These are phyloP conservation scores for Crotalus tigris DNA, from an alignment of 2,113 vertebrate species.

Conservation along the genomic window DNA sequence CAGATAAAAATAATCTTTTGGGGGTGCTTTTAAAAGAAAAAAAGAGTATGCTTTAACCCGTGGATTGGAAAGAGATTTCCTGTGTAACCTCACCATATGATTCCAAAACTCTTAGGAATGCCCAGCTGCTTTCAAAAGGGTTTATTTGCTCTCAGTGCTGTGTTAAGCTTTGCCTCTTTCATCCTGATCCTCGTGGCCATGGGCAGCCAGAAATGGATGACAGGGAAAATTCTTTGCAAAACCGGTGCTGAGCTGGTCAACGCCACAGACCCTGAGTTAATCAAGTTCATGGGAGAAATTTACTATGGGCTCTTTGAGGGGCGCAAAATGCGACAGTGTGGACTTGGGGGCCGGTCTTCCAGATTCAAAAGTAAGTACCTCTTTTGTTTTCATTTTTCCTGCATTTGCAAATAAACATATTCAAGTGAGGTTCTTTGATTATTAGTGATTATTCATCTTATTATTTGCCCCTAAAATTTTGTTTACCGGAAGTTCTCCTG, in stretches of 20 bases:
- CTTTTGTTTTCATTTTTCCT: conserved; percentile 16
- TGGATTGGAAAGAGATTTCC: background rate
- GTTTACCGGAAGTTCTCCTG: background rate
- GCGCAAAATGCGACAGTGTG: conserved; percentile 86
- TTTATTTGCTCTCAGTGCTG: conserved; percentile 81
- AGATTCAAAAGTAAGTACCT: conserved; percentile 87
- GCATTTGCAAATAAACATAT: background rate
- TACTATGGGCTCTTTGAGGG: conserved; percentile 91
- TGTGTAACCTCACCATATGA: conserved; percentile 58
- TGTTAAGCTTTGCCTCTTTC: conserved; percentile 81
- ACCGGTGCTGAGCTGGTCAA: conserved; percentile 94
- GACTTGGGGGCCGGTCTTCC: conserved; percentile 81
- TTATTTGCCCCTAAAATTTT: background rate
- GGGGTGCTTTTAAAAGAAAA: conserved; percentile 9
- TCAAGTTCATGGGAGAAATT: conserved; percentile 89
- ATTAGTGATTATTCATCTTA: background rate
- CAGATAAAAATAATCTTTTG: background rate
- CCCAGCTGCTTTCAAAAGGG: conserved; percentile 85
- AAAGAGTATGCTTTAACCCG: background rate
- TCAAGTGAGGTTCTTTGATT: background rate
- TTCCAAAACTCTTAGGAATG: conserved; percentile 74
- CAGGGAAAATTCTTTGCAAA: conserved; percentile 88
- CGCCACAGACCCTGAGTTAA: conserved; percentile 84
- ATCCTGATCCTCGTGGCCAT: conserved; percentile 80
- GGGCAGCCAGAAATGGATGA: conserved; percentile 85